These are phyloP conservation scores for Clarias pachynema DNA, from an alignment of 2,797 vertebrate genomes.

Conservation along the genomic window DNA sequence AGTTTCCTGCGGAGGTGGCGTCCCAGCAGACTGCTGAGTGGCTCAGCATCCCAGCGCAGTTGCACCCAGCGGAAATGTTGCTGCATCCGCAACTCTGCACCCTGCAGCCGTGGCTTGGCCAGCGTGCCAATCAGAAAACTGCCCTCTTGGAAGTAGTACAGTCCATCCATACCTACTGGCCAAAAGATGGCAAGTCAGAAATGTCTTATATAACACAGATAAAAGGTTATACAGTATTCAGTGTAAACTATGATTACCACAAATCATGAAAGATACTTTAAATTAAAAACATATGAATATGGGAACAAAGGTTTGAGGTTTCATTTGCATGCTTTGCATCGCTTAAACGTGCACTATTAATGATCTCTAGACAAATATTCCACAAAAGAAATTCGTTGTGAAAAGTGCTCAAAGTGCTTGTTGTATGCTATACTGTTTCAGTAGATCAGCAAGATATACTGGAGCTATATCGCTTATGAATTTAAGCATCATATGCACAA, in stretches of 20 bases:
- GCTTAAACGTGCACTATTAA: background rate
- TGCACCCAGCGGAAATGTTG: conserved; percentile 96
- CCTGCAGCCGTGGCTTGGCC: conserved; percentile 86
- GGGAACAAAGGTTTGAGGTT: no score
- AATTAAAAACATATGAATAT: no score
- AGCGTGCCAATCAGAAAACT: conserved; percentile 90
- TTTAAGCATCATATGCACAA: no score
- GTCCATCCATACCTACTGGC: conserved; percentile 77
- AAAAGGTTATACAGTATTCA: background rate
- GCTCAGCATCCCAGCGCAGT: conserved; percentile 91
- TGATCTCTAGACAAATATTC: background rate
- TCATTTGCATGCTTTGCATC: background rate
- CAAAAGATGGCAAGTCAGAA: conserved; percentile 22
- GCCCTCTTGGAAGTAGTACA: conserved; percentile 84
- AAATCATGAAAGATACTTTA: background rate
- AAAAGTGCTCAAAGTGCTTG: background rate
- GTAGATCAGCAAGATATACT: background rate
- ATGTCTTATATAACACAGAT: background rate
- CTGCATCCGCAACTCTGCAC: conserved; percentile 87
- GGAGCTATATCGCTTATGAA: background rate
- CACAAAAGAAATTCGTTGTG: background rate
- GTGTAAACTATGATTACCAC: background rate
- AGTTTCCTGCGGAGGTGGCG: conserved; percentile 86
- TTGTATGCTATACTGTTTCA: background rate
- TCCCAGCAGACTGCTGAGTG: conserved; percentile 85